Conservation (phyloP, 2,797 vertebrate genomes). For the Somateria mollissima region DNA sequence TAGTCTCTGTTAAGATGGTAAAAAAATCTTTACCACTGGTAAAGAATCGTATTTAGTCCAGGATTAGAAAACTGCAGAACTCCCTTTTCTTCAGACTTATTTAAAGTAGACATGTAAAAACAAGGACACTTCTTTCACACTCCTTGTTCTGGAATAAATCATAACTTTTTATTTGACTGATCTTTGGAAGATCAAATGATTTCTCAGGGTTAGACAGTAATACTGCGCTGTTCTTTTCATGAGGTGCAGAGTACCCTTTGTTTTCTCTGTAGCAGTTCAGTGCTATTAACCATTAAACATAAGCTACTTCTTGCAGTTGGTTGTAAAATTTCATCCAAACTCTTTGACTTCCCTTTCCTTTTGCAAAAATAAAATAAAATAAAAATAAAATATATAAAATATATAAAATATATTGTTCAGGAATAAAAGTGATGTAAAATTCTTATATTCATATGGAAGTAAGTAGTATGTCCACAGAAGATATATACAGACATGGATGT, state of each 20-base stretch:
- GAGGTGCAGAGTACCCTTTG: neutral
- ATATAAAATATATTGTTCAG: neutral
- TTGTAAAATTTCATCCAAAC: neutral
- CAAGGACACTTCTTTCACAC: neutral
- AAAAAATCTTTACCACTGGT: neutral
- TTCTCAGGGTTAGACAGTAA: neutral
- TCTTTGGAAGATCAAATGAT: slow-evolving; percentile 15
- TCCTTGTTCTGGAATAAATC: neutral
- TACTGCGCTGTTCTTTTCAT: neutral
- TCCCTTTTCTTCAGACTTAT: neutral
- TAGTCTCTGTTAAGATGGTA: neutral
- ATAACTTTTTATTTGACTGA: neutral
- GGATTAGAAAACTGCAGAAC: neutral
- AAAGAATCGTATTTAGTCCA: neutral
- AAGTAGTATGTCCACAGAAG: neutral
- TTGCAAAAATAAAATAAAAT: neutral
- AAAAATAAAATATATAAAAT: too few relatives aligned
- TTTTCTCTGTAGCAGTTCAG: neutral
- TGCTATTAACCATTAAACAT: neutral
- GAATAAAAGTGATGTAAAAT: neutral
- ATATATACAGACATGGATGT: neutral
- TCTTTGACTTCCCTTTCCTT: neutral
- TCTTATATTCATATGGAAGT: neutral
- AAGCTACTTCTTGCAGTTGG: neutral
- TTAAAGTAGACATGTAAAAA: neutral